Evolutionary conservation across 1,140 invertebrate species (phyloP).

Genomic region (Listronotus oregonensis): DNA sequence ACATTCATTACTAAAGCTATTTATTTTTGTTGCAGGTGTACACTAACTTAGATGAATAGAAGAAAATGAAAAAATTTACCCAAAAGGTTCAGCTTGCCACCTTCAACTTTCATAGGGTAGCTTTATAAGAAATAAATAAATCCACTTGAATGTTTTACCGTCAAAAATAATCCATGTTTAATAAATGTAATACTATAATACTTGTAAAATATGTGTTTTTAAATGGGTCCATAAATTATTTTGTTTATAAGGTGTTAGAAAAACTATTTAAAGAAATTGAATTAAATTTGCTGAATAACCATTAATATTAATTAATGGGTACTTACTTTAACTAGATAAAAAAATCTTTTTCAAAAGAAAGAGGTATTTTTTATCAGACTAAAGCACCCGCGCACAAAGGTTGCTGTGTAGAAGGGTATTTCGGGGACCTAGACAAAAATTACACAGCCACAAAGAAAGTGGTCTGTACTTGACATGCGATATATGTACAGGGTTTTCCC

Average conservation of each 20-base stretch:
- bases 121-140: slow-evolving; percentile 8
- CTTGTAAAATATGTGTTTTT: slow-evolving; percentile 29
- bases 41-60: slow-evolving; percentile 17
- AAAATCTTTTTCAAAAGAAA: too few relatives aligned
- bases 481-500: too few relatives aligned
- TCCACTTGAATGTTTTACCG: slow-evolving; percentile 29
- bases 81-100: slow-evolving; percentile 1
- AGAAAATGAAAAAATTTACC: slow-evolving; percentile 1
- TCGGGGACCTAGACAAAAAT: too few relatives aligned
- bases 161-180: slow-evolving; percentile 20
- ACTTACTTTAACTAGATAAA: too few relatives aligned
- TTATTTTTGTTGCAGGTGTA: slow-evolving; percentile 21
- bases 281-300: too few relatives aligned
- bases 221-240: slow-evolving; percentile 26
- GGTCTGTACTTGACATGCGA: too few relatives aligned
- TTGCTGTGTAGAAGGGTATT: too few relatives aligned
- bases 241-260: slow-evolving; percentile 3
- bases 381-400: too few relatives aligned
- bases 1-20: neutral
- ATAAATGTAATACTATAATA: slow-evolving; percentile 26
- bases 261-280: too few relatives aligned
- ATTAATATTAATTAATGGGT: too few relatives aligned
- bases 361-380: too few relatives aligned
- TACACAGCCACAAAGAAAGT: too few relatives aligned
- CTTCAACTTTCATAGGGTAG: slow-evolving; percentile 15